phyloP scores from a whole-genome alignment of 2,797 vertebrate genomes.

The Agapornis canus region DNA sequence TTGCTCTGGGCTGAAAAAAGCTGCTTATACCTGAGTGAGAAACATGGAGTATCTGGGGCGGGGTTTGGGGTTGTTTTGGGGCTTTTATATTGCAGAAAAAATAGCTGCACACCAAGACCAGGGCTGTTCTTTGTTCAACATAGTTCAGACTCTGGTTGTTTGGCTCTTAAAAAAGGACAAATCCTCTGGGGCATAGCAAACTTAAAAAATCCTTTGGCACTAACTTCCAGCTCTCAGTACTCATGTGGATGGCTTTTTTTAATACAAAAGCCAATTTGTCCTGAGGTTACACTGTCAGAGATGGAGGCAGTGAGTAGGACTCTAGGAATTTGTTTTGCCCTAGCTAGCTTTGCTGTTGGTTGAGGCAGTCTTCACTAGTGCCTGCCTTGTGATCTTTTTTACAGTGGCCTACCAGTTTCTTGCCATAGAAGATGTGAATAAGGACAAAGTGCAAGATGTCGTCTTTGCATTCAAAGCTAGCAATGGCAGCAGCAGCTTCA shows the following conservation, averaged over 20 bases:
- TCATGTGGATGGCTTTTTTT: not conserved
- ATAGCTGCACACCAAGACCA: not conserved
- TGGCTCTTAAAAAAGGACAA: conserved; percentile 4
- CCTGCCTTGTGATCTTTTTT: not conserved
- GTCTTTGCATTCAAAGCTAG: conserved; percentile 83
- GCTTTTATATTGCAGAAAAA: not conserved
- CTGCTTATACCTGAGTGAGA: not conserved
- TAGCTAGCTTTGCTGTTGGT: not conserved
- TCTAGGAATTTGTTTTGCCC: conserved; percentile 26
- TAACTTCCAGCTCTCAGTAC: not conserved
- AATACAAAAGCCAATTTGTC: not conserved
- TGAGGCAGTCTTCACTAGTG: not conserved
- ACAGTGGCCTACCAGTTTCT: conserved; percentile 87
- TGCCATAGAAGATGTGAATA: conserved; percentile 77
- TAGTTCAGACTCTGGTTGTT: not conserved
- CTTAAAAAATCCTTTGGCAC: not conserved
- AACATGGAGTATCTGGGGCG: not conserved
- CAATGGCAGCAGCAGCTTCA: conserved; percentile 66
- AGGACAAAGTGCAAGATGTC: conserved; percentile 88
- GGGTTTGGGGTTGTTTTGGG: not conserved
- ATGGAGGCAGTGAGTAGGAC: conserved; percentile 22
- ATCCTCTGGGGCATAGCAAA: not conserved
- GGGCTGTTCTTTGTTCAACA: not conserved
- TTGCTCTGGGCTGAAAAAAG: not conserved
- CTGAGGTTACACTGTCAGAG: not conserved